These are phyloP conservation scores for Hypotaenidia philippensis DNA, from an alignment of 2,797 vertebrate species.

Conservation along the genomic window DNA sequence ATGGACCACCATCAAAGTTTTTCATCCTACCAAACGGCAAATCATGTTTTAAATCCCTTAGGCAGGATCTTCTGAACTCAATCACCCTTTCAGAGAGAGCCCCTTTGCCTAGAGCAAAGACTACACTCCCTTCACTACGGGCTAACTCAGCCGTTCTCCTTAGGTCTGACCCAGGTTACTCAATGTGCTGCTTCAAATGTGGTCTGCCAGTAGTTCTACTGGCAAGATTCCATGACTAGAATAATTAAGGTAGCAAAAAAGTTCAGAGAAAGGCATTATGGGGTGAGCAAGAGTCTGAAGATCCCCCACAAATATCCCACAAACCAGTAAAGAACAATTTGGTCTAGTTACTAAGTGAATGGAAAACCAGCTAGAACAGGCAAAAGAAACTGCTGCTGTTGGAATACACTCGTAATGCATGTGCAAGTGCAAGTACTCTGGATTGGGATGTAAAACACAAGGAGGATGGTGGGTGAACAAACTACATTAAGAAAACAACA, in stretches of 20 bases:
- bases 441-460: background rate
- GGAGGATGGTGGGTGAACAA: background rate
- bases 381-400: background rate
- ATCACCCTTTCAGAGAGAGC: background rate
- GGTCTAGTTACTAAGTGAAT: background rate
- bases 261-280: background rate
- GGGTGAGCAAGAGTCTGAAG: background rate
- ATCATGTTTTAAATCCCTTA: background rate
- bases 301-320: background rate
- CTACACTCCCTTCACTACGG: background rate
- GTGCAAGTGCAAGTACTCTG: background rate
- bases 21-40: background rate
- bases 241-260: slow-evolving; percentile 9
- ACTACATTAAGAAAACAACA: background rate
- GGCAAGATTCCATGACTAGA: background rate
- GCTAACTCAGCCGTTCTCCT: background rate
- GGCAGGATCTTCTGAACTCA: background rate
- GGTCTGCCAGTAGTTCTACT: background rate
- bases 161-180: background rate
- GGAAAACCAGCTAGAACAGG: background rate
- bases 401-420: background rate
- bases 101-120: rapidly evolving
- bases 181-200: background rate
- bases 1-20: background rate
- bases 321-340: background rate